A percentile compares a stretch with the other conserved stretches of the same genome.
Evolutionary conservation across 2,797 vertebrate genomes (phyloP).

Genomic region (Acomys russatus): DNA sequence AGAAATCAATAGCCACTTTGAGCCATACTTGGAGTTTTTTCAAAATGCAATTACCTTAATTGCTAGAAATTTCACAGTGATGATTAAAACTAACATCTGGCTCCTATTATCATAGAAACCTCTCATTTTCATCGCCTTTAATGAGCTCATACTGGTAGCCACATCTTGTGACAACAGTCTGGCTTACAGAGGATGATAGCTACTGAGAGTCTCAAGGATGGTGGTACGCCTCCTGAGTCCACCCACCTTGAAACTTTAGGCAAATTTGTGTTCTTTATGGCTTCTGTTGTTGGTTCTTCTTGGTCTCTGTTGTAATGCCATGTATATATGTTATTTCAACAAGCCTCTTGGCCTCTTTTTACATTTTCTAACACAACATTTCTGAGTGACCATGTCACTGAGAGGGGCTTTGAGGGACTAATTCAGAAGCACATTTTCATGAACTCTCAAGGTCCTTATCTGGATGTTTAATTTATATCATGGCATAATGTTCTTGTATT

Average conservation of each 20-base stretch:
- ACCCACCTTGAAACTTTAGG: not conserved
- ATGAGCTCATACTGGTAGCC: not conserved
- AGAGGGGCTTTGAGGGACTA: not conserved
- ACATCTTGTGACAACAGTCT: not conserved
- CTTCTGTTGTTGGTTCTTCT: not conserved
- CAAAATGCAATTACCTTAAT: slow-evolving; percentile 58
- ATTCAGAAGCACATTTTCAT: not conserved
- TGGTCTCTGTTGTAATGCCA: not conserved
- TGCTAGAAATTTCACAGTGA: slow-evolving; percentile 30
- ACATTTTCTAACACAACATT: not conserved
- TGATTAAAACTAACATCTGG: slow-evolving; percentile 26
- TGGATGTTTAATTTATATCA: not conserved
- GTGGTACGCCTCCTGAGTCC: accelerated
- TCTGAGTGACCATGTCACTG: not conserved
- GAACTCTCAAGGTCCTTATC: not conserved
- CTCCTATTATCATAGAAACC: not conserved
- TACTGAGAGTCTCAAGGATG: not conserved
- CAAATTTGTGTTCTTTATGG: not conserved
- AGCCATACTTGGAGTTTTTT: slow-evolving; percentile 55
- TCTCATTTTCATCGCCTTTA: not conserved
- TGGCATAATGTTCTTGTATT: not conserved
- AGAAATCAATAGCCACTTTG: slow-evolving; percentile 65
- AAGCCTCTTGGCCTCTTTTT: not conserved
- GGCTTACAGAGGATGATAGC: not conserved
- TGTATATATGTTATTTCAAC: not conserved